Evolutionary conservation across 2,113 vertebrate genomes (phyloP), one percentile per base, ranked within the genome.

Genomic region (Erinaceus europaeus): DNA sequence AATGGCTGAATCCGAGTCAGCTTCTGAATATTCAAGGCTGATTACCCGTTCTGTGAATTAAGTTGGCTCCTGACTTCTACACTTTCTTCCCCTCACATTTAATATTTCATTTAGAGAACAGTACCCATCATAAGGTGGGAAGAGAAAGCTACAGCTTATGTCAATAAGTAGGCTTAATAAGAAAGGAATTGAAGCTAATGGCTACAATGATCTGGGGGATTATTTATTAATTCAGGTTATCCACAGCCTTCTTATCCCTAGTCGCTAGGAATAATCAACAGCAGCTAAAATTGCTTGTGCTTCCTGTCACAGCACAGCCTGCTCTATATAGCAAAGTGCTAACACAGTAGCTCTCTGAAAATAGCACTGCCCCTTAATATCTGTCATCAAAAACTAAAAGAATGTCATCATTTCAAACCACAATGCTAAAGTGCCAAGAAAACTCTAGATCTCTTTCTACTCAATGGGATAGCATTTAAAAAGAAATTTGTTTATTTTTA

Each of bases 141-240:
- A 88, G 44, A 88, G 40, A 88, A 87, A 52, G 40, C 48, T 48
- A 73, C 84, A 36, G 72, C 42, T 59, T 55, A 44, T 42, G 4
- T 79, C 80, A 87, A 12, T 36, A 81, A 9, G 53, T 59, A 83
- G 52, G 52, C 29, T 94, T 86, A 78, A 44, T 0, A 71, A 34
- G 62, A 87, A 88, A 65, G 46, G 12, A 88, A 89, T 75, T 75
- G 64, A 79, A 76, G 14, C 38, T 76, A 92, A 77, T 75, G 59
- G 74, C 61, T 71, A 87, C 73, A 86, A 79, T 71, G 72, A 53
- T 80, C 72, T 71, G n/a, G 67, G 61, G 46, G 55, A 94, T 73
- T 74, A 53, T 18, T 57, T 68, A 34, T 71, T 29, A 88, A 61
- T 84, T 79, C 61, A 83, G 78, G 38, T 88, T 76, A 61, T 46